Conservation (phyloP, 2,888 invertebrate genomes). For the Phanerotoma sp. region DNA sequence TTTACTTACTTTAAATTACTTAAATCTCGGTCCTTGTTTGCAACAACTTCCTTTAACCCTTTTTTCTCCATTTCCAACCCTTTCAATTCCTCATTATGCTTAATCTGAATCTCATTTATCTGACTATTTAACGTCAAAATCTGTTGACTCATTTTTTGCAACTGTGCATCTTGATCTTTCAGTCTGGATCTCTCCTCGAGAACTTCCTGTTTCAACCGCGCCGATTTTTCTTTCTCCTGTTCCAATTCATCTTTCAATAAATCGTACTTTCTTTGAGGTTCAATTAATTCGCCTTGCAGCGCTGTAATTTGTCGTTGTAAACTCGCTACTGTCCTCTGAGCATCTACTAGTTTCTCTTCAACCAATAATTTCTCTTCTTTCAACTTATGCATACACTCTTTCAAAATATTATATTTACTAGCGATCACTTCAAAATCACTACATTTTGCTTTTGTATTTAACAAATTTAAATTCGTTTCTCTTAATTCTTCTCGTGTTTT, state of each 20-base stretch:
- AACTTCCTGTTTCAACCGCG: slow-evolving; percentile 43
- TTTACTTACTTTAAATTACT: slow-evolving; percentile 45
- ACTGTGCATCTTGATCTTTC: slow-evolving; percentile 42
- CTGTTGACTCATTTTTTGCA: slow-evolving; percentile 43
- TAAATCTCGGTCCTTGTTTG: slow-evolving; percentile 44
- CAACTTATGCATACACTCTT: slow-evolving; percentile 41
- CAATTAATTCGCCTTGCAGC: slow-evolving; percentile 46
- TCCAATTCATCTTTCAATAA: slow-evolving; percentile 45
- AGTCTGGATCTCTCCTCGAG: slow-evolving; percentile 40
- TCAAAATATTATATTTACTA: slow-evolving; percentile 34
- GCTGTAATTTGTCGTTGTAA: slow-evolving; percentile 44
- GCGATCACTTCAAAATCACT: slow-evolving; percentile 39
- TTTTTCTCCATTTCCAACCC: slow-evolving; percentile 43
- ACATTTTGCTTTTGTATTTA: slow-evolving; percentile 35
- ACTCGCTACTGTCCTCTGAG: slow-evolving; percentile 39
- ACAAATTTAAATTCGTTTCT: slow-evolving; percentile 38
- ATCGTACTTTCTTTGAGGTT: slow-evolving; percentile 48
- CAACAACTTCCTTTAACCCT: slow-evolving; percentile 40
- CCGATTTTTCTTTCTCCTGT: slow-evolving; percentile 41
- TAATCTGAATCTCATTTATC: slow-evolving; percentile 43
- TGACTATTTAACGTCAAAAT: slow-evolving; percentile 41
- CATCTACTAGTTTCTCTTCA: slow-evolving; percentile 43
- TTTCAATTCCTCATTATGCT: slow-evolving; percentile 40
- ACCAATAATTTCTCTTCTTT: slow-evolving; percentile 45
- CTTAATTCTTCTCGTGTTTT: slow-evolving; percentile 41